Conservation (phyloP, 2,797 vertebrate species). For the Pseudochaenichthys georgianus region DNA sequence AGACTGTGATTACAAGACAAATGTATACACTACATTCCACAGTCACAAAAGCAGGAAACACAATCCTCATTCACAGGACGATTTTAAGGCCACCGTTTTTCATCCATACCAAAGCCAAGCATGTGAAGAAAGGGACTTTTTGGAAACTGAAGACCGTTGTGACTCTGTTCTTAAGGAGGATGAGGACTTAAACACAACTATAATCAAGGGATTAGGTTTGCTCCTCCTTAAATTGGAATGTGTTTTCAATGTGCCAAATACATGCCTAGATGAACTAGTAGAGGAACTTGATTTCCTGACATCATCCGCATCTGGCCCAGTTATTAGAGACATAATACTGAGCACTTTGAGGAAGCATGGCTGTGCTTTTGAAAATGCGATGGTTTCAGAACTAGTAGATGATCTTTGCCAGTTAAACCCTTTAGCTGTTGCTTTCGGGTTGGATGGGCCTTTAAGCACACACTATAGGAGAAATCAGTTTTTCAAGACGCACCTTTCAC, state of each 20-base stretch:
- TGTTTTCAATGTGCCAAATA: conserved; percentile 49
- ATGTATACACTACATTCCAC: no score
- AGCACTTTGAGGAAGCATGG: conserved; percentile 52
- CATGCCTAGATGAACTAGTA: no score
- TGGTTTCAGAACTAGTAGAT: conserved; percentile 61
- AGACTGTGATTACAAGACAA: no score
- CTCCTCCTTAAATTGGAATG: conserved; percentile 24
- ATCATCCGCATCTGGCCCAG: conserved; percentile 21
- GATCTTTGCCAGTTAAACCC: conserved; percentile 50
- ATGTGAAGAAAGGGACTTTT: no score
- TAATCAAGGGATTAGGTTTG: conserved; percentile 28
- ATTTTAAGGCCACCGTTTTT: no score
- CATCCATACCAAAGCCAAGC: no score
- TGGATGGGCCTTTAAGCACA: conserved; percentile 13
- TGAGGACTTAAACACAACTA: conserved; percentile 18
- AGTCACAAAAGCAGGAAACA: no score
- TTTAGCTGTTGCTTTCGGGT: conserved; percentile 47
- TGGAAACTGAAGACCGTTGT: no score
- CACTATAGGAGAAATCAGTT: no score
- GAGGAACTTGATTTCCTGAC: no score
- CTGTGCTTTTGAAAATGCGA: conserved; percentile 42
- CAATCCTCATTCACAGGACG: no score
- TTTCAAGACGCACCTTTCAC: no score
- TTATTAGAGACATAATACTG: conserved; percentile 42
- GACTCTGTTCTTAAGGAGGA: conserved; percentile 8